phyloP scores from a whole-genome alignment of 2,113 vertebrate genomes.

The Tichodroma muraria region DNA sequence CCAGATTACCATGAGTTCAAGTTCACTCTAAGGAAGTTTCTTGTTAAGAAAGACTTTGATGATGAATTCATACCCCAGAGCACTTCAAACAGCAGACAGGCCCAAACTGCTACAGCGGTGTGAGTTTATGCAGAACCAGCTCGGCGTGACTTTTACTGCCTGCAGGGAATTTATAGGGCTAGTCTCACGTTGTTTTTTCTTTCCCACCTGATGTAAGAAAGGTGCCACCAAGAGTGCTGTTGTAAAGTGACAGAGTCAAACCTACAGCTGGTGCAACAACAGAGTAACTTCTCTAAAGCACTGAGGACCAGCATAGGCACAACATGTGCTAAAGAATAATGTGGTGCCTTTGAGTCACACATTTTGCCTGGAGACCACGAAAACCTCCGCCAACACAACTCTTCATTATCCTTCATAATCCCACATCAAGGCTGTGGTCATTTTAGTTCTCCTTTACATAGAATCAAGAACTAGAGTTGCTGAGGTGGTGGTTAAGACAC shows the following conservation, averaged over 20 bases:
- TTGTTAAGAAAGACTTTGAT: not conserved
- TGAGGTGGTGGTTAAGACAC: not conserved
- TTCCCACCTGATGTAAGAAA: not conserved
- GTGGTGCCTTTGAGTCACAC: not conserved
- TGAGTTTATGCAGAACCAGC: not conserved
- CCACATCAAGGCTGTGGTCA: not conserved
- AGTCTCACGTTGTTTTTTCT: not conserved
- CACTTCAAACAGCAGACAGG: not conserved
- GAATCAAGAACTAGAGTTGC: not conserved
- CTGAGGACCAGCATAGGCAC: not conserved
- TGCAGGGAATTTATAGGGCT: not conserved
- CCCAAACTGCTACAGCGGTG: not conserved
- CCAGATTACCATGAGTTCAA: not conserved
- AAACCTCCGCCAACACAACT: not conserved
- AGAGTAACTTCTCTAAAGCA: not conserved
- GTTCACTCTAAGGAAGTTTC: not conserved
- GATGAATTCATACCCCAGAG: not conserved
- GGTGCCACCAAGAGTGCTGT: accelerated
- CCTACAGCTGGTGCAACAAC: not conserved
- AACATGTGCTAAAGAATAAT: not conserved
- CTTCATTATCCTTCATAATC: not conserved
- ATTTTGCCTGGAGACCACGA: not conserved
- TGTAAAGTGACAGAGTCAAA: not conserved
- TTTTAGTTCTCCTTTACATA: not conserved
- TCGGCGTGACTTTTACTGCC: not conserved